Conservation (phyloP, 2,113 vertebrate genomes). For the Malurus elegans region DNA sequence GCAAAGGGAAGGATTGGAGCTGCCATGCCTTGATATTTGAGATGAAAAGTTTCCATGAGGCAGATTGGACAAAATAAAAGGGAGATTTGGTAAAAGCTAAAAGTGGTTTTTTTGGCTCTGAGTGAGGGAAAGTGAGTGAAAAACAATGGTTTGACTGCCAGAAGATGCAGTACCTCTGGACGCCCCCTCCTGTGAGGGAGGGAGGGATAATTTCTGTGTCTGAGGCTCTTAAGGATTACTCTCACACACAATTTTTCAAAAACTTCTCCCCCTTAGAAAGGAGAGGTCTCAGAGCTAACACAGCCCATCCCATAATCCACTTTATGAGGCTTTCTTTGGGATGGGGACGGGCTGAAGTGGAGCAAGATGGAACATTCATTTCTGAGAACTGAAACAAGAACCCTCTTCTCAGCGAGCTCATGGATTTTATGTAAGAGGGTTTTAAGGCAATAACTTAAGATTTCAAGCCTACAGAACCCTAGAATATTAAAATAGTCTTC, state of each 20-base stretch:
- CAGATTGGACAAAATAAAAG: accelerated
- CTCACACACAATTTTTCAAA: background rate
- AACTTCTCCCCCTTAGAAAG: background rate
- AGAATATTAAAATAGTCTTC: background rate
- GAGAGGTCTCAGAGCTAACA: no score
- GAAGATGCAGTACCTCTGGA: background rate
- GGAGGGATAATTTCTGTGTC: background rate
- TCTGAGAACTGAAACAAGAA: background rate
- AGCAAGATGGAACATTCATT: background rate
- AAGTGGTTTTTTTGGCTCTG: background rate
- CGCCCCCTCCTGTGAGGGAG: background rate
- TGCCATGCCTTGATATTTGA: accelerated
- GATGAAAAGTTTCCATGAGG: background rate
- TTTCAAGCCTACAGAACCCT: background rate
- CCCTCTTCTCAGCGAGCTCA: background rate
- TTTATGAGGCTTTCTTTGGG: background rate
- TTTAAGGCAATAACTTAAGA: background rate
- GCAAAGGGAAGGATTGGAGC: background rate
- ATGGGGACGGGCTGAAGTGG: background rate
- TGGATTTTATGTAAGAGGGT: background rate
- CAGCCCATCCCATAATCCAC: accelerated
- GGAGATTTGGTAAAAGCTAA: background rate
- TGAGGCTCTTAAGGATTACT: background rate
- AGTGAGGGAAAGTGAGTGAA: background rate
- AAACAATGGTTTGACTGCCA: accelerated